Evolutionary conservation across 2,113 vertebrate genomes (phyloP).

Genomic region (Gila orcuttii): DNA sequence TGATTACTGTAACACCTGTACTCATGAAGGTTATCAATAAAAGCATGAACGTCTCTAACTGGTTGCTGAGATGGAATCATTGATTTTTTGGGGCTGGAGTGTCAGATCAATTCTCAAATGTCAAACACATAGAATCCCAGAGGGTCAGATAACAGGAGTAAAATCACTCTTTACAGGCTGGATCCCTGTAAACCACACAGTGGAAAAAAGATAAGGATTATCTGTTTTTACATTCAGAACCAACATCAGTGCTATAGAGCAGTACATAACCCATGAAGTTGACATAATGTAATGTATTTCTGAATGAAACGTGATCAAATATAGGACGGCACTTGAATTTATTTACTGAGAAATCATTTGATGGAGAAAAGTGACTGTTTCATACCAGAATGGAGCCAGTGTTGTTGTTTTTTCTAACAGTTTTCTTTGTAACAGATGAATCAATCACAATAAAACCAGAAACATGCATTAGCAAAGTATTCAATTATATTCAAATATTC

Average conservation of each 20-base stretch:
- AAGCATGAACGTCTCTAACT: not conserved
- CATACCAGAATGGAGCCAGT: not conserved
- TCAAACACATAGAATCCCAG: constrained; percentile 14
- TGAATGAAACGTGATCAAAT: not conserved
- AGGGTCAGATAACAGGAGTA: not conserved
- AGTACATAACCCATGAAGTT: not conserved
- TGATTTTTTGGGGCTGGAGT: constrained; percentile 1
- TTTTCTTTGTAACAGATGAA: not conserved
- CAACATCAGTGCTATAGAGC: not conserved
- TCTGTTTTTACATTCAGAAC: not conserved
- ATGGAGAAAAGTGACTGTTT: not conserved
- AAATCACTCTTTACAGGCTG: not conserved
- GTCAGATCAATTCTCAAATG: constrained; percentile 33
- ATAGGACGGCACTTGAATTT: not conserved
- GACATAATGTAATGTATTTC: not conserved
- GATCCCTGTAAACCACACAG: not conserved
- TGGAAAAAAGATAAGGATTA: constrained; percentile 17
- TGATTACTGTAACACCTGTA: not conserved
- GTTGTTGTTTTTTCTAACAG: too few relatives aligned
- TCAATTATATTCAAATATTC: too few relatives aligned
- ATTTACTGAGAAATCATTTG: not conserved
- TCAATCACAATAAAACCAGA: not conserved
- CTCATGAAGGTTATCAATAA: not conserved
- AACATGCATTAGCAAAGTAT: not conserved
- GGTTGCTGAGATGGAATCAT: not conserved